Conservation (phyloP, 2,113 vertebrate genomes). For the Psophia crepitans region DNA sequence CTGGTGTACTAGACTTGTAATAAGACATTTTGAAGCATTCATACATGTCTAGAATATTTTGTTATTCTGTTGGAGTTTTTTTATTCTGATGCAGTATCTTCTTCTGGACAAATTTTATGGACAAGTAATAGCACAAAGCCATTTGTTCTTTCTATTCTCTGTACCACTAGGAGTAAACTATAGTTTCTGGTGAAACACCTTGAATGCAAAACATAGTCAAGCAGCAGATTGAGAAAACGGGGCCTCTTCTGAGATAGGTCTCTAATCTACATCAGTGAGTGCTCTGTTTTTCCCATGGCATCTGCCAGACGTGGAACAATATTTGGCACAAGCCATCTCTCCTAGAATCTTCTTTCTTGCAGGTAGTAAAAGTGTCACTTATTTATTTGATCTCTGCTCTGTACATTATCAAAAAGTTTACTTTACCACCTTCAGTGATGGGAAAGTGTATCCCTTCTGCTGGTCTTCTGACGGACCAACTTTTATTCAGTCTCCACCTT, state of each 20-base stretch:
- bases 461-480: neutral
- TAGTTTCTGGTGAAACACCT: neutral
- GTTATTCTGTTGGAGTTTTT: neutral
- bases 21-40: neutral
- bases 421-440: neutral
- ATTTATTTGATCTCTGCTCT: neutral
- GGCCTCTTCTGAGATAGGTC: neutral
- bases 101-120: neutral
- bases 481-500: neutral
- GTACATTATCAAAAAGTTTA: neutral
- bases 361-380: neutral
- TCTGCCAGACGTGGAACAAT: neutral
- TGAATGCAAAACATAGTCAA: neutral
- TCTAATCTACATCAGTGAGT: neutral
- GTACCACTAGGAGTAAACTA: neutral
- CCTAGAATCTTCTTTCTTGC: neutral
- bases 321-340: neutral
- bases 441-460: neutral
- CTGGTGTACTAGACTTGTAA: neutral
- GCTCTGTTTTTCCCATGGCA: neutral
- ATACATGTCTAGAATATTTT: neutral
- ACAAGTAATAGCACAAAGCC: neutral
- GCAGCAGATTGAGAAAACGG: neutral
- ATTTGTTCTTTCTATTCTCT: neutral
- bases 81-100: neutral